Base-by-base conservation (phyloP, 2,888 invertebrate species). In the Thera obeliscata region DNA sequence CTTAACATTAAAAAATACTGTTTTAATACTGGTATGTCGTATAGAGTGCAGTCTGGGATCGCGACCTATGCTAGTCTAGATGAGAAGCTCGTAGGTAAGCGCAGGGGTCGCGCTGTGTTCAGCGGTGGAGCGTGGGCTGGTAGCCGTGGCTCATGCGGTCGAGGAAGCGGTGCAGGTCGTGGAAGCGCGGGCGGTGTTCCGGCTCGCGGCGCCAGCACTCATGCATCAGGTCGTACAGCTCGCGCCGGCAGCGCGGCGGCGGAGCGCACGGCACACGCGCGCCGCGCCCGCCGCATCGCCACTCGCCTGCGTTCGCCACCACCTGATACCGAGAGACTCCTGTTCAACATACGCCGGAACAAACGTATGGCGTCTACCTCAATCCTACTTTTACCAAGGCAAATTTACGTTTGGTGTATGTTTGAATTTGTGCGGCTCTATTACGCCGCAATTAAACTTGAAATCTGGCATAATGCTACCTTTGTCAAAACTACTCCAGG, bases 121-220 rank as follows among this genome's bases (percentile, higher is more conserved):
- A 87, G 73, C 80, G 89, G 72, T 80, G 82, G 12, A 77, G 75
- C 3, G 90, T 94, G 8, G 95, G 95, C 74, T 95, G 94, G 85
- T 94, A 95, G 54, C 95, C 96, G 73, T 96, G 91, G 73, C 96
- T 95, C 94, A 96, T 96, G 82, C 96, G 96, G 81, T 96, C 96
- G 75, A 98, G 94, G 91, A 97, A 98, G 81, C 97, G 95, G 85
- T 98, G 97, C 66, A 98, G 96, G 90, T 98, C 98, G 81, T 96
- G 95, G 94, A 98, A 98, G 70, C 96, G 95, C 0, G 98, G 98
- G 50, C 98, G 94, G 81, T 97, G 96, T 63, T 95, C 94, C 61
- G 97, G 96, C 78, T 96, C 96, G 64, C 97, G 94, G 78, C 97
- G 96, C 98, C 98, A 98, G 90, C 98, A 98, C 89, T 98, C 98